Base-by-base conservation (phyloP, 1,140 invertebrate species). In the Drosophila nebulosa region DNA sequence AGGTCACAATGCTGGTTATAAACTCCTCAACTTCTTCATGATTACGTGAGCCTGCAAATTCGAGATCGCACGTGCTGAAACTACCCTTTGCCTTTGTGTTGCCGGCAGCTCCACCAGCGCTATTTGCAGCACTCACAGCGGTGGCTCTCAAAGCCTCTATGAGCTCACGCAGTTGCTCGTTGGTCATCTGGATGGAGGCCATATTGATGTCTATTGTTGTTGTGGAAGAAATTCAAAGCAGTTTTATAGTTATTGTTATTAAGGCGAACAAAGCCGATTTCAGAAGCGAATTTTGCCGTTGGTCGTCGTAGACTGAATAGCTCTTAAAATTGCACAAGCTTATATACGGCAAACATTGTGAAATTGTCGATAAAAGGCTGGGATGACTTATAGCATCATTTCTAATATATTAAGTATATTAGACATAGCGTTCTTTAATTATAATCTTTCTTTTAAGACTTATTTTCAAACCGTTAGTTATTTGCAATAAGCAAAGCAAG, bases 11-110 rank as follows among this genome's bases (percentile, higher is more conserved):
- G 21, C 61, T 86, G 21, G 74, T 83, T 27, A 91, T 74, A 53
- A 91, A 91, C 52, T 86, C 86, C 46, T 91, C 90, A 14, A 91
- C 90, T 21, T 74, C 74, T n/a, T 90, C 80, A 12, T 90, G 68
- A 39, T 69, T 70, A 18, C 90, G 86, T 55, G 73, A 42, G 0
- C 90, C 90, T 16, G 68, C 39, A 56, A 90, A 91, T 14, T 55
- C 27, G 4, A 75, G 74, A 10, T 51, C 62, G 30, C 90, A 91
- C 16, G 78, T 50, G 16, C 76, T 73, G 56, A 91, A 91, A 63
- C 77, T 91, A 51, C 83, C 84, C 51, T 91, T 91, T 0, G 66
- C 26, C 61, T 71, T 88, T 9, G 69, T 26, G 6, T 14, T 35
- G 46, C 57, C 53, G 5, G 50, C 55, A 9, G 32, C 64, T 18